Conservation (phyloP, 2,888 invertebrate genomes). For the Acleris literana region DNA sequence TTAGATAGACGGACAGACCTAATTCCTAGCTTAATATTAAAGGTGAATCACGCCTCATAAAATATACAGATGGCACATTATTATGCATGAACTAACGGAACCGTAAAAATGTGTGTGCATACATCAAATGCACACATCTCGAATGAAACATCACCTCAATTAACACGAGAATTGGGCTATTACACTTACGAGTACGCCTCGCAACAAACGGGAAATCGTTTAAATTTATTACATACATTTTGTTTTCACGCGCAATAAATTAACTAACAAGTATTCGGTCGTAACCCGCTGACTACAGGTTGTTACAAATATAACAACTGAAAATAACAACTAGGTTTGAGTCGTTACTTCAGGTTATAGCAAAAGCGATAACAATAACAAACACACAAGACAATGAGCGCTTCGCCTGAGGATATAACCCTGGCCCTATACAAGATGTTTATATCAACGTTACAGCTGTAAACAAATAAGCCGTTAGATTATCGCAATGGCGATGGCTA, state of each 20-base stretch:
- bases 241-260: neutral
- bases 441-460: neutral
- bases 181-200: no score
- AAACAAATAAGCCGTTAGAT: neutral
- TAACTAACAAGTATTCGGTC: neutral
- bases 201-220: no score
- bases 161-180: no score
- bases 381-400: no score
- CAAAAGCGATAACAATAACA: slow-evolving; percentile 7
- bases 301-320: slow-evolving; percentile 1
- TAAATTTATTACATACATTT: no score
- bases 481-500: neutral
- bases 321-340: neutral
- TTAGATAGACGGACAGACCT: no score
- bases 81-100: neutral
- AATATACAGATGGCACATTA: neutral
- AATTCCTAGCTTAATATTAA: slow-evolving; percentile 28
- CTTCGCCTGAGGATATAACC: no score
- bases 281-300: neutral
- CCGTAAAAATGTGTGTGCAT: no score
- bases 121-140: no score
- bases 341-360: slow-evolving; percentile 2
- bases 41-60: slow-evolving; percentile 7
- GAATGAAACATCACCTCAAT: no score
- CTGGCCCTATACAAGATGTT: no score